Evolutionary conservation across 2,888 invertebrate species (phyloP), one percentile per base, ranked within the genome.

Genomic region (Piscicola geometra): DNA sequence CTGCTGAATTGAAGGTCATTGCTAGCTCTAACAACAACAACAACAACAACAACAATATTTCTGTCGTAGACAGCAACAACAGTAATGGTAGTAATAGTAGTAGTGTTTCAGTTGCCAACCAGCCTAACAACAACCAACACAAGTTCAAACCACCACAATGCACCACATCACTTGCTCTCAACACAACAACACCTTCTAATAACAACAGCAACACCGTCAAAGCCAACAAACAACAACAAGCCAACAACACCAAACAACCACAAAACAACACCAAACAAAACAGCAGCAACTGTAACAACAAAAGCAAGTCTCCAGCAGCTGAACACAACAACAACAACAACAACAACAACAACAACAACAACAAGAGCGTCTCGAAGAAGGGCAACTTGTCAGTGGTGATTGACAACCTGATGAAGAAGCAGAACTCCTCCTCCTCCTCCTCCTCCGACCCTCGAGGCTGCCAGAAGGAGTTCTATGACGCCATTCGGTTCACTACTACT

Each of bases 71-170:
- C 15, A 15, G 41, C 5, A 41, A 41, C 15, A 41, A 41, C 15
- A 15, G 15, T 41, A 41, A 15, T 41, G 41, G 15, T 41, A 41
- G 15, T 41, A 41, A 41, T 41, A 41, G 15, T 41, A 41, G 15
- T 41, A 41, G 15, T 41, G 15, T 9, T 41, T 9, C n/a, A n/a
- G n/a, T 18, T n/a, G n/a, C 60, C n/a, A 18, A 18, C n/a, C 9
- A 56, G 12, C 9, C 9, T n/a, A 56, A 56, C 60, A 56, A 56
- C n/a, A 56, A 18, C 60, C 21, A 25, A 33, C 28, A n/a, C 33
- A 73, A 73, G 56, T 73, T 73, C 60, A 73, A 73, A 35, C 73
- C 64, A 25, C 73, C 73, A 12, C 73, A 64, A 15, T 71, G 71
- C 71, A 71, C 47, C n/a, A 71, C 52, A 15, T n/a, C n/a, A n/a